Evolutionary conservation across 1,140 invertebrate genomes (phyloP).

Genomic region (Ips typographus): DNA sequence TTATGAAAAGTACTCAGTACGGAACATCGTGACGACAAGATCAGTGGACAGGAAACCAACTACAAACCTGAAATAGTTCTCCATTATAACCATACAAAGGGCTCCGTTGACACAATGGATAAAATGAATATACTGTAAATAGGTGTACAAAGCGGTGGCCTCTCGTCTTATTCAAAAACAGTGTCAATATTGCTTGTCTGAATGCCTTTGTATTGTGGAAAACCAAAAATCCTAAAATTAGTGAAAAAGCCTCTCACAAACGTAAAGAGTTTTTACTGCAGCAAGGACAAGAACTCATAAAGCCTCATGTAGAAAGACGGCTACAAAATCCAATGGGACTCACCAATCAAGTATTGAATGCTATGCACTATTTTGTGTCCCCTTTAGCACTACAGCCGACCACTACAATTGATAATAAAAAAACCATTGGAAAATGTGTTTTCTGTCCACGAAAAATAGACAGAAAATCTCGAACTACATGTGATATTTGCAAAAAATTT

Average conservation of each 20-base stretch:
- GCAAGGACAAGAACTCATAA: constrained; percentile 23
- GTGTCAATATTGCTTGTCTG: constrained; percentile 23
- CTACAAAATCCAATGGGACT: constrained; percentile 10
- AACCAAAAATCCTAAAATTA: constrained; percentile 19
- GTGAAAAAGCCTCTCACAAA: constrained; percentile 15
- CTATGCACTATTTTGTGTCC: background rate
- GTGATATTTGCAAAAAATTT: constrained; percentile 1
- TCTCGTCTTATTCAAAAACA: constrained; percentile 42
- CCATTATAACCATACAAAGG: constrained; percentile 40
- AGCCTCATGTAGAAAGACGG: constrained; percentile 17
- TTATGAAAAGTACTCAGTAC: background rate
- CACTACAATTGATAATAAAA: background rate
- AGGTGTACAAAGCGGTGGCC: constrained; percentile 46
- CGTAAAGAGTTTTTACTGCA: constrained; percentile 31
- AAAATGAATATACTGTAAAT: constrained; percentile 33
- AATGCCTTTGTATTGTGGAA: constrained; percentile 31
- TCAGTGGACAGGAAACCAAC: constrained; percentile 25
- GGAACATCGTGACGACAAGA: constrained; percentile 34
- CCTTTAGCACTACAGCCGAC: too few species aligned
- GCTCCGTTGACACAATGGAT: constrained; percentile 37
- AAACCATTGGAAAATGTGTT: background rate
- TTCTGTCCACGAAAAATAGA: background rate
- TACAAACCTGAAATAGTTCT: constrained; percentile 38
- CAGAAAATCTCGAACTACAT: background rate
- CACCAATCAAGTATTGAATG: background rate